Percentiles rank a stretch among this genome's conserved stretches.
Evolutionary conservation across 1,140 invertebrate species (phyloP).

Genomic region (Drosophila chauvacae): DNA sequence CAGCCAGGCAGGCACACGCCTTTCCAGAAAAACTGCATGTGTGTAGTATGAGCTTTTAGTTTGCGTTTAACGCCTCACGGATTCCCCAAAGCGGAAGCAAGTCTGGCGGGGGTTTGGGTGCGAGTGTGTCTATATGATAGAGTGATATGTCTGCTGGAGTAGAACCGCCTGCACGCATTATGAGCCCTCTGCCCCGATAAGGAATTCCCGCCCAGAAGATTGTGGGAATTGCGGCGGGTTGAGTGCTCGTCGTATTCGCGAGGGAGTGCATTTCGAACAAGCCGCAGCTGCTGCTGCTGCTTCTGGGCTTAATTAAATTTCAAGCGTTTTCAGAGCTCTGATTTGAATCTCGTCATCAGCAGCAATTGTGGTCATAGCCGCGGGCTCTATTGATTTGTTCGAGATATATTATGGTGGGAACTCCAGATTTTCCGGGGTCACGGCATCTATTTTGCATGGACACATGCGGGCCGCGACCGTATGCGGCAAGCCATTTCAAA

Average conservation of each 20-base stretch:
- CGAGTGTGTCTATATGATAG: conserved; percentile 56
- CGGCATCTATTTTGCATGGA: conserved; percentile 38
- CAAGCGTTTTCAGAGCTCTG: conserved; percentile 61
- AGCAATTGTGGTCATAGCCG: conserved; percentile 45
- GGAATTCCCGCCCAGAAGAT: conserved; percentile 27
- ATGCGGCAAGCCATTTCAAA: conserved; percentile 53
- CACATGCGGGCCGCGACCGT: conserved; percentile 40
- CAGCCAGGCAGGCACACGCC: conserved; percentile 55
- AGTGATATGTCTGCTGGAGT: conserved; percentile 57
- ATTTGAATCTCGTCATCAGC: conserved; percentile 71
- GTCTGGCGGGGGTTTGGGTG: background rate
- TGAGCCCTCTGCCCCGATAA: conserved; percentile 40
- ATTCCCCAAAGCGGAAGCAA: conserved; percentile 62
- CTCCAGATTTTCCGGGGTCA: conserved; percentile 16
- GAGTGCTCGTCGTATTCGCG: background rate
- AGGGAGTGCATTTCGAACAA: conserved; percentile 39
- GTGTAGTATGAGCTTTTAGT: conserved; percentile 72
- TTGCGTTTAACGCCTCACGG: conserved; percentile 82
- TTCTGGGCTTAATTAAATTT: conserved; percentile 77
- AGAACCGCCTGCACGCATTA: conserved; percentile 55
- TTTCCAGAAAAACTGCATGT: conserved; percentile 40
- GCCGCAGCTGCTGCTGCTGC: conserved; percentile 56
- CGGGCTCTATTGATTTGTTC: conserved; percentile 53
- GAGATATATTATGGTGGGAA: conserved; percentile 52
- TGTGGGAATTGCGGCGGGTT: conserved; percentile 22